Conservation (phyloP, 2,113 vertebrate species). For the Coptodon rendalli region DNA sequence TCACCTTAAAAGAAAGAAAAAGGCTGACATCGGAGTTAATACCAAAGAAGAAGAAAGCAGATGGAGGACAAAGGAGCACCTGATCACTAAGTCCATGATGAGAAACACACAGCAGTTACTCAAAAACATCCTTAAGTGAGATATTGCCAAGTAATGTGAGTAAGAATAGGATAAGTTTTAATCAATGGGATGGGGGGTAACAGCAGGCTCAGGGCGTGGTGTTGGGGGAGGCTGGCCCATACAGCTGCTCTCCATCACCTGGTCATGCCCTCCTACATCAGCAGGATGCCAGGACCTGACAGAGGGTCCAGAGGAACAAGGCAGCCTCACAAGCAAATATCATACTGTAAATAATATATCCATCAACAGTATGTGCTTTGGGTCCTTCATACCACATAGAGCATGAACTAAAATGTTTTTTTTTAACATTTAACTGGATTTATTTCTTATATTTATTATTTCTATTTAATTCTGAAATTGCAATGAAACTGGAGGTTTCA, state of each 20-base stretch:
- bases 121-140: not conserved
- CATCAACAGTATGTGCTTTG: not conserved
- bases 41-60: not conserved
- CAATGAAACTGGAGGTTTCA: not conserved
- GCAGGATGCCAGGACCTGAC: not conserved
- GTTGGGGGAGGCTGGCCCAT: no score
- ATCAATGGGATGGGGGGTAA: no score
- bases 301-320: not conserved
- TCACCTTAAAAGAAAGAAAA: not conserved
- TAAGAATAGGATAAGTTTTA: not conserved
- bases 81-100: not conserved
- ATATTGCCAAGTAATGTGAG: not conserved
- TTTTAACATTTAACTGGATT: not conserved
- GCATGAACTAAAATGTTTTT: accelerated
- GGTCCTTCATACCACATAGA: not conserved
- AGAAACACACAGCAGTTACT: not conserved
- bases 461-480: not conserved
- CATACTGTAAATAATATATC: not conserved
- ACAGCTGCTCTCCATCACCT: not conserved
- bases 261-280: not conserved
- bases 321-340: not conserved
- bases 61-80: not conserved
- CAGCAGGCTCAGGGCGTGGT: no score
- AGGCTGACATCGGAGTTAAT: accelerated
- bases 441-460: not conserved